Evolutionary conservation across 2,888 invertebrate genomes (phyloP), one percentile per base, ranked within the genome.

Genomic region (Drosophila paramelanica): DNA sequence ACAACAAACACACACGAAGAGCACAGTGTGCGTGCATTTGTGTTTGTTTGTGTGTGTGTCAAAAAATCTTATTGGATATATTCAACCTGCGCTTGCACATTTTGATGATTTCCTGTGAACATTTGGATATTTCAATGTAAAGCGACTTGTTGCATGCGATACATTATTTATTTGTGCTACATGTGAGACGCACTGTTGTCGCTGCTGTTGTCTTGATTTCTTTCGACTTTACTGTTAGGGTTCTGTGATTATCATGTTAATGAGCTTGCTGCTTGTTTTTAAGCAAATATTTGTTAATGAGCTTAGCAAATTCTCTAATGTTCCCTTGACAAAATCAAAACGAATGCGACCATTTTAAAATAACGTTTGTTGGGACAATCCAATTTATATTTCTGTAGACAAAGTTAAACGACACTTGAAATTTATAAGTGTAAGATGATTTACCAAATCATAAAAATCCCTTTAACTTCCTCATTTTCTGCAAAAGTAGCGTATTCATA

Each of bases 101-200:
- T 81, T 79, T 90, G 79, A 88, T 90, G 90, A 76, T 90, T 89
- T 79, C 90, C 90, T 91, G 86, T 83, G 81, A 85, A 76, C 70
- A 69, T 77, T 83, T 89, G 82, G 87, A 84, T 89, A 90, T 84
- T 86, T 89, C 80, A 81, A 81, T 77, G 80, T 77, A 67, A 81
- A 79, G 80, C 67, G 80, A 91, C 90, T 90, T 90, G 90, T 90
- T 90, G 91, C 87, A 84, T 88, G 88, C 71, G 61, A 73, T 57
- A 79, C 38, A 60, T n/a, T 39, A 33, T n/a, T 23, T 39, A 25
- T n/a, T 10, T 23, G 11, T 2, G 13, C 23, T 51, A 51, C 46
- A 33, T 65, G 45, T 27, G 25, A 14, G 49, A 14, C 55, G 41
- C 11, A 25, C 41, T 20, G 51, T 20, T 36, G 17, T 7, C 23